These are phyloP conservation scores for Cyrtodaria siliqua DNA, from an alignment of 2,888 invertebrate species.

Conservation along the genomic window DNA sequence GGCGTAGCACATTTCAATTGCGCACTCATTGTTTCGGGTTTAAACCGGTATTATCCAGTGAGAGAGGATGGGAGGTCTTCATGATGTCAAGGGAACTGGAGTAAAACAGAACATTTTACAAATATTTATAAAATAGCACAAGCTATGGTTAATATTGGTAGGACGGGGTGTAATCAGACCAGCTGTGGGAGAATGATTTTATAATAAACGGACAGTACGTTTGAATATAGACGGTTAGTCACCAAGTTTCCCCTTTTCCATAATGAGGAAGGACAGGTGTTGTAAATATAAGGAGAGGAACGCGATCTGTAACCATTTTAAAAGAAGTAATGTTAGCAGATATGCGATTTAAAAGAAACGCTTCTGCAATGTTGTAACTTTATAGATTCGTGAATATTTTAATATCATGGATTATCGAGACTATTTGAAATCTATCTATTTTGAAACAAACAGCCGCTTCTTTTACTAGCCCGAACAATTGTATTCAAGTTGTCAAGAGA, in stretches of 20 bases:
- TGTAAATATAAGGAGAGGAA: slow-evolving; percentile 24
- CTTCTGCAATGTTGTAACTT: slow-evolving; percentile 4
- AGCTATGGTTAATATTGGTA: too few relatives aligned
- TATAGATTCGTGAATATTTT: not conserved
- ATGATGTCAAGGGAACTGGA: too few relatives aligned
- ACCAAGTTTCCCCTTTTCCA: slow-evolving; percentile 21
- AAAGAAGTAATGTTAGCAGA: slow-evolving; percentile 12
- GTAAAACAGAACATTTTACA: too few relatives aligned
- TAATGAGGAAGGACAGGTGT: slow-evolving; percentile 4
- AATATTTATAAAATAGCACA: too few relatives aligned
- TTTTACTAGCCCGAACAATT: slow-evolving; percentile 9
- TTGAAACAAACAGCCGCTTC: not conserved
- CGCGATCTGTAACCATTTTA: slow-evolving; percentile 13
- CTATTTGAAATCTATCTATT: slow-evolving; percentile 12
- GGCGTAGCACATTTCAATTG: too few relatives aligned
- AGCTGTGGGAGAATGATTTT: too few relatives aligned
- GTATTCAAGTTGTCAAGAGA: slow-evolving; percentile 8
- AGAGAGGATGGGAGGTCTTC: too few relatives aligned
- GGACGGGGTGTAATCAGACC: too few relatives aligned
- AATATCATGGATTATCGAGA: not conserved
- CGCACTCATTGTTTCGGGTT: too few relatives aligned
- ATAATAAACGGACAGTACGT: slow-evolving; percentile 16
- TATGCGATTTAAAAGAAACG: slow-evolving; percentile 20
- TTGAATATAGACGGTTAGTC: not conserved
- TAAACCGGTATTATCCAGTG: too few relatives aligned